phyloP scores from a whole-genome alignment of 1,140 invertebrate species.

The Cataglyphis hispanica region DNA sequence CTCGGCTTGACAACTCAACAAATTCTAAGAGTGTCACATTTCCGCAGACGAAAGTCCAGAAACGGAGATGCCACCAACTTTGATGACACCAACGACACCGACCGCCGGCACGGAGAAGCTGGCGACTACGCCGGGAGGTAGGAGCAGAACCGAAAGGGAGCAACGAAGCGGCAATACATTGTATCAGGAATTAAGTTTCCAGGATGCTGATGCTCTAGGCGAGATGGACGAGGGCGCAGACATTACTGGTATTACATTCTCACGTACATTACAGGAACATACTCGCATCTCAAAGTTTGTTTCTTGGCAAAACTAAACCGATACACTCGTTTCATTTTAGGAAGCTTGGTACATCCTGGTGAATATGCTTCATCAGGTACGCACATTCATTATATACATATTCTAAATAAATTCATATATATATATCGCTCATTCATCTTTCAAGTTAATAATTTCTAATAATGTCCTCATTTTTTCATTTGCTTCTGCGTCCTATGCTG shows the following conservation, averaged over 20 bases:
- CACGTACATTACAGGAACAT: neutral
- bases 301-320: conserved; percentile 37
- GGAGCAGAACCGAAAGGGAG: conserved; percentile 94
- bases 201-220: conserved; percentile 92
- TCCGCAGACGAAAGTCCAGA: conserved; percentile 84
- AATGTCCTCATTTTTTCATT: conserved; percentile 80
- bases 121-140: conserved; percentile 86
- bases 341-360: conserved; percentile 98
- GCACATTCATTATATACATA: conserved; percentile 74
- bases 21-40: conserved; percentile 21
- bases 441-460: conserved; percentile 44
- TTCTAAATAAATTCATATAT: no score
- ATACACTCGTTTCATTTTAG: conserved; percentile 87
- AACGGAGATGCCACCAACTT: conserved; percentile 85
- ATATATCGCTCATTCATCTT: neutral
- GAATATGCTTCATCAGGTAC: conserved; percentile 99
- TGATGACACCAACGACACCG: conserved; percentile 87
- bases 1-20: neutral
- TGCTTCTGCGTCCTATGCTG: conserved; percentile 66
- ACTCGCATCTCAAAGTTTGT: conserved; percentile 44
- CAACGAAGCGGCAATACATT: conserved; percentile 95
- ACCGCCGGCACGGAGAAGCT: conserved; percentile 81
- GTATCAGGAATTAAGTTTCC: conserved; percentile 97
- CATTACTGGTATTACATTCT: conserved; percentile 91
- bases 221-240: conserved; percentile 95